phyloP scores from a whole-genome alignment of 2,113 vertebrate species.

The Gadus macrocephalus region DNA sequence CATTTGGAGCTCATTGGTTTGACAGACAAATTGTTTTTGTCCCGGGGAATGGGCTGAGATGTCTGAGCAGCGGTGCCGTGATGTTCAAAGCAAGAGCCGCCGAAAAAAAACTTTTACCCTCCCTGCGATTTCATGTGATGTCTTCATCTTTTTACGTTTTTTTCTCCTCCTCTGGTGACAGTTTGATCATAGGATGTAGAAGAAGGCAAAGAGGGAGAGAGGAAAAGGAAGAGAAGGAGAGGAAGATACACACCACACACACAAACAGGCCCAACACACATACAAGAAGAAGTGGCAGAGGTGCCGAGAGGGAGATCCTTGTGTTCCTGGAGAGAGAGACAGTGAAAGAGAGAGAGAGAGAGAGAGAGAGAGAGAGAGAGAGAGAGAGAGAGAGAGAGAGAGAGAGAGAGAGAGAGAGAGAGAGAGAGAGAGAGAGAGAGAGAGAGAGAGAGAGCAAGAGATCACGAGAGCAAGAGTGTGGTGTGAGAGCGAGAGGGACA shows the following conservation, averaged over 20 bases:
- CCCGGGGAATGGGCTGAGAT: conserved; percentile 62
- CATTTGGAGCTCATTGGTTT: conserved; percentile 61
- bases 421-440: too few relatives aligned
- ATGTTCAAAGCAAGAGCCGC: too few relatives aligned
- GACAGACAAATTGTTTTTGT: conserved; percentile 79
- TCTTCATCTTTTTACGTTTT: background rate
- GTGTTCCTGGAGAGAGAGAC: too few relatives aligned
- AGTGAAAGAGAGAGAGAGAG: too few relatives aligned
- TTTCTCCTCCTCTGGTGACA: background rate
- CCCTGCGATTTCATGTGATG: too few relatives aligned
- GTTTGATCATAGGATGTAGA: background rate
- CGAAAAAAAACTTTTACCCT: too few relatives aligned
- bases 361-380: too few relatives aligned
- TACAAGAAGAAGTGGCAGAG: background rate
- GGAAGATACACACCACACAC: conserved; percentile 1
- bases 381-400: too few relatives aligned
- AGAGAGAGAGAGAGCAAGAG: too few relatives aligned
- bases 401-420: too few relatives aligned
- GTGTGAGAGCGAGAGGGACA: too few relatives aligned
- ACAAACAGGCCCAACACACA: background rate
- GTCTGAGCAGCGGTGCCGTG: conserved; percentile 50
- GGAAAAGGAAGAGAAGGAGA: conserved; percentile 1
- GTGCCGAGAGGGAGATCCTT: background rate
- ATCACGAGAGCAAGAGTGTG: too few relatives aligned
- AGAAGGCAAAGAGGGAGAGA: conserved; percentile 19